phyloP scores from a whole-genome alignment of 2,888 invertebrate species.

The Marronus borbonicus region DNA sequence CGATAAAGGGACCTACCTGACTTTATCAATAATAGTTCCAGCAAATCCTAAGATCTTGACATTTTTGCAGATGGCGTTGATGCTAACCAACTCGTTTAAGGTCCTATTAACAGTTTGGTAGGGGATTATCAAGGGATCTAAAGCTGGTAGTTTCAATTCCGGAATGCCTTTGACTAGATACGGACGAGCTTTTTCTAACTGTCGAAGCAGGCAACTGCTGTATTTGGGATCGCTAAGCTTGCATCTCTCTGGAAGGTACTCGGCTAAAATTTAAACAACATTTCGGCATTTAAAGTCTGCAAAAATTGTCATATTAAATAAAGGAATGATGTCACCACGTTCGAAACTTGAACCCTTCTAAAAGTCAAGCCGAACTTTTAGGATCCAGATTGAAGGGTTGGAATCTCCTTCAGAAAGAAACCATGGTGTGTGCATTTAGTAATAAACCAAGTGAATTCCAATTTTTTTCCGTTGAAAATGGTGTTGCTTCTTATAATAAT shows the following conservation, averaged over 20 bases:
- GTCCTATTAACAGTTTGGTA: constrained; percentile 80
- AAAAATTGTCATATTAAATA: too few species aligned
- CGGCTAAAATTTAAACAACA: constrained; percentile 72
- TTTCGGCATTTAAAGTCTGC: too few species aligned
- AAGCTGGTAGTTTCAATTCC: constrained; percentile 78
- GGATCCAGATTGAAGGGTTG: too few species aligned
- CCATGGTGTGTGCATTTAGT: too few species aligned
- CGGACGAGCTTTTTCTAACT: constrained; percentile 75
- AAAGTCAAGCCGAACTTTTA: too few species aligned
- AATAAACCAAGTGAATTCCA: too few species aligned
- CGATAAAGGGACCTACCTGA: constrained; percentile 73
- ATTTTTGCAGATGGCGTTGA: constrained; percentile 79
- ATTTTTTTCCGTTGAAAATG: too few species aligned
- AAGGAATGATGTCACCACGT: too few species aligned
- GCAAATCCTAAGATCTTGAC: constrained; percentile 78
- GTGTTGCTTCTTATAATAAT: too few species aligned
- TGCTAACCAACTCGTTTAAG: constrained; percentile 76
- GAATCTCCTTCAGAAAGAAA: too few species aligned
- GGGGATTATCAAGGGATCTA: constrained; percentile 81
- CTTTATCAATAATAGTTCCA: constrained; percentile 76
- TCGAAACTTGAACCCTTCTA: too few species aligned
- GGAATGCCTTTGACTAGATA: constrained; percentile 77
- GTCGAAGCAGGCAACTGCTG: constrained; percentile 75
- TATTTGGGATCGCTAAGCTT: constrained; percentile 77
- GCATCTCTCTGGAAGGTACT: constrained; percentile 77